phyloP scores from a whole-genome alignment of 1,140 invertebrate genomes.

The Matsumurasca onukii region DNA sequence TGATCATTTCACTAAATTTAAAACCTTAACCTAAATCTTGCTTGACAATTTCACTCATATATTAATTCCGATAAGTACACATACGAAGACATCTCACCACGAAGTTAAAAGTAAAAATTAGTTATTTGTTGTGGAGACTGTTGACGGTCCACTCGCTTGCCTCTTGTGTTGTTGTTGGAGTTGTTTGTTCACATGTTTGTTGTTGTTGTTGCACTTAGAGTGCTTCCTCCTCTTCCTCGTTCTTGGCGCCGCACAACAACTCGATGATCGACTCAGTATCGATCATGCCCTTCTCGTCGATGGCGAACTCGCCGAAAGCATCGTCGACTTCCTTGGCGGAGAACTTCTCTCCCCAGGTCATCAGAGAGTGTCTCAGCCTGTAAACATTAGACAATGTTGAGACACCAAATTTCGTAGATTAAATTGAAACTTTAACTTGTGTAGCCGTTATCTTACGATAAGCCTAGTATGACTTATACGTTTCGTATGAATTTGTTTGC shows the following conservation, averaged over 20 bases:
- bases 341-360: constrained; percentile 98
- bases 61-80: constrained; percentile 24
- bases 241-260: constrained; percentile 41
- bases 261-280: constrained; percentile 76
- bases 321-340: constrained; percentile 89
- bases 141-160: background rate
- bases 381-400: constrained; percentile 39
- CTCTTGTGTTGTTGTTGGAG: constrained; percentile 21
- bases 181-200: background rate
- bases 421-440: constrained; percentile 1
- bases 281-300: constrained; percentile 90
- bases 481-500: background rate
- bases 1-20: background rate
- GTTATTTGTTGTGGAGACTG: background rate
- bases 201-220: constrained; percentile 25
- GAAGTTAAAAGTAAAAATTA: constrained; percentile 1
- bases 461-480: background rate
- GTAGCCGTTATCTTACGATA: background rate
- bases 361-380: constrained; percentile 89
- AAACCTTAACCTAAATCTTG: constrained; percentile 13
- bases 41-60: constrained; percentile 24
- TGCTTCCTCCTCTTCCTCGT: constrained; percentile 41
- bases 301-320: constrained; percentile 89
- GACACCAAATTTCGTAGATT: background rate
- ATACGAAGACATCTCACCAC: constrained; percentile 24